Evolutionary conservation across 2,888 invertebrate species (phyloP), one percentile per base, ranked within the genome.

Genomic region (Anoplius nigerrimus): DNA sequence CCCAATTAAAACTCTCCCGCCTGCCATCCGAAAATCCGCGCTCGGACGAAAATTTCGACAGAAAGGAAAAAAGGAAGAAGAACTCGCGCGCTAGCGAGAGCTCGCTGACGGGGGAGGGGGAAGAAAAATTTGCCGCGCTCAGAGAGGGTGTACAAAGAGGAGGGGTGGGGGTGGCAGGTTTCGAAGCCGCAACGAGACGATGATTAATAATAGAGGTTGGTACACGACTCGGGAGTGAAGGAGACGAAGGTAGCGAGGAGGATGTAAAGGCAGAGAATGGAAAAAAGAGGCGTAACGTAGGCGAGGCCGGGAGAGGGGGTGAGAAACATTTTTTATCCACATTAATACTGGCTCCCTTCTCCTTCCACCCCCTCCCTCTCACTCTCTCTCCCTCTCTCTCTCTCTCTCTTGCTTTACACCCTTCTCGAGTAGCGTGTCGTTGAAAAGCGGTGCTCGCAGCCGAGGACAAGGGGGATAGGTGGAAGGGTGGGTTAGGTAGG

Each of bases 241-340:
- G 24, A 24, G 24, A 24, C 3, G 6, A 6, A 24, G 24, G 6
- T 2, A 24, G 24, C 2, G 24, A 24, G 24, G 24, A 24, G 24
- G 24, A 24, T 11, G 34, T n/a, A 0, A 54, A 15, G 20, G 52
- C 55, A 27, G 43, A 20, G 64, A 52, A 27, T 53, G 53, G 55
- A n/a, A n/a, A n/a, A n/a, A n/a, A n/a, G n/a, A n/a, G n/a, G n/a
- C n/a, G n/a, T n/a, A n/a, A 6, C 42, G 42, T 42, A 42, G 42
- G 42, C 13, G 42, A 42, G 6, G 42, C 42, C 13, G 6, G 42
- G 42, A 13, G 5, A 8, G 48, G 16, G 18, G 18, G 16, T 18
- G 48, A 48, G 48, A 48, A 58, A 57, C 55, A 67, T 74, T 76
- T 74, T 72, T 70, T 70, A 70, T 59, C 57, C 66, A 22, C 69